Evolutionary conservation across 2,888 invertebrate genomes (phyloP), one percentile per base, ranked within the genome.

Genomic region (Tethea ocularis): DNA sequence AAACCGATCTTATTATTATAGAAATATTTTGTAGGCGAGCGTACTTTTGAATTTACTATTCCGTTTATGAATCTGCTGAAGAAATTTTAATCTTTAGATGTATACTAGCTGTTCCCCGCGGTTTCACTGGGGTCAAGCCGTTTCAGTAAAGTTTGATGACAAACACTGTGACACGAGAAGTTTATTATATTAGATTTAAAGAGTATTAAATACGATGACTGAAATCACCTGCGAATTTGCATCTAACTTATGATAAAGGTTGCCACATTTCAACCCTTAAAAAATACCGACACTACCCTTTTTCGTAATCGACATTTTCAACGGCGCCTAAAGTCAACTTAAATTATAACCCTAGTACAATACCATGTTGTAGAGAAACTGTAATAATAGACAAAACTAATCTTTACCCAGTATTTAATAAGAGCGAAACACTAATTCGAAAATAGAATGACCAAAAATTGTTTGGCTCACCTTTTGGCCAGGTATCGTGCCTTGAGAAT

Each of bases 401-500:
- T 81, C 86, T 74, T 62, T 83, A 80, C 68, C 61, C 38, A 22
- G 51, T 67, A n/a, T 22, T 3, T 22, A 51, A 66, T 63, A 61
- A 56, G 61, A 29, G 33, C 52, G 58, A 52, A 62, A 59, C 57
- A 52, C 8, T 46, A 57, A 41, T 60, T 62, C 65, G 2, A 22
- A 20, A 22, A 33, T 13, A 36, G 17, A 52, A 56, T 53, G 54
- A 57, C 7, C 58, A 51, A 20, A n/a, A 46, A 58, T 57, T 52
- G 58, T 60, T 60, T 67, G 60, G 58, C 66, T 62, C 65, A 78
- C 69, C 78, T 76, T 82, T 83, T 75, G 74, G 76, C 73, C 88
- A 89, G 90, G 90, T 89, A 90, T 78, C 74, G 68, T 60, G 77
- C 72, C 76, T 68, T 61, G 75, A 79, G 89, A 91, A 89, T 90